Evolutionary conservation across 2,113 vertebrate species (phyloP), one percentile per base, ranked within the genome.

Genomic region (Fregata magnificens): DNA sequence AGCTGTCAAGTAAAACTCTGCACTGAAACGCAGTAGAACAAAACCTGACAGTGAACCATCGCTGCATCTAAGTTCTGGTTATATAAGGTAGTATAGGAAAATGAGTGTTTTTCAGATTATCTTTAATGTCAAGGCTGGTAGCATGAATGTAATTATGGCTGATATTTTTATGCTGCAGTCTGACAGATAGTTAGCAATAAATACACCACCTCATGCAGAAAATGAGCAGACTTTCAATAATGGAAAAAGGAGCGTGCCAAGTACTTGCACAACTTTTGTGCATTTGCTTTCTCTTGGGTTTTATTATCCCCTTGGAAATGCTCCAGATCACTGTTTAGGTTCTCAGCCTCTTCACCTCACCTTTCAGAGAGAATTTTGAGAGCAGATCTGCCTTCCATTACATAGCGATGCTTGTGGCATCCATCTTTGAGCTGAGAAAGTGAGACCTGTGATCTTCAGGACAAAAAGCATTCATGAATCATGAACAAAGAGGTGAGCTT

Each of bases 151-250:
- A 96, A 97, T 98, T 96, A 96, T 40, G 90, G 86, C 86, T 97
- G 97, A 94, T 96, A 95, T 94, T 97, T 98, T 96, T 96, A 79
- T 95, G 95, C 94, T 93, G 72, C 49, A 86, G 78, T 71, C 92
- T 97, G 95, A 97, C 93, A 97, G 92, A 91, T 44, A 96, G 90
- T 94, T 95, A 95, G 62, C 77, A 93, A 92, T 92, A 93, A 91
- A 94, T 79, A 90, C 56, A 93, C 40, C 70, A 74, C 69, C 88
- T 98, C 58, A 20, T 67, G 55, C 69, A 96, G 94, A 97, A 93
- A 96, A 95, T 63, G 59, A 94, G 72, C 77, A 95, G 84, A 71
- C 56, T 93, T 92, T 96, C 85, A 82, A 42, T 93, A 94, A 86
- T 40, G 31, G 38, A 55, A 84, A 86, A 82, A 38, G 82, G 89